Conservation (phyloP, 2,113 vertebrate species). For the Casuarius casuarius region DNA sequence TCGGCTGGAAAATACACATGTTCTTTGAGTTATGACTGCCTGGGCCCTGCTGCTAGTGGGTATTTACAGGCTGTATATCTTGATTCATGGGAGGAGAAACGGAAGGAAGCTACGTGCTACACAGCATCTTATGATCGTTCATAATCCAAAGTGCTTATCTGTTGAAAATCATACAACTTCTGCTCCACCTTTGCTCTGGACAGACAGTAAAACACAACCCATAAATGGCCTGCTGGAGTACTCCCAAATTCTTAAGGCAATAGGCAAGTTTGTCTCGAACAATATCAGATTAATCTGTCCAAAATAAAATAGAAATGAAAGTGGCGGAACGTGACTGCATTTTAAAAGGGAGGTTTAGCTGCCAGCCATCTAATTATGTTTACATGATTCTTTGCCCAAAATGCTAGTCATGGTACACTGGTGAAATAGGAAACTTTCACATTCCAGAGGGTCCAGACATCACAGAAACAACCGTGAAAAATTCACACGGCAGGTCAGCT, state of each 20-base stretch:
- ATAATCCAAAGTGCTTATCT: neutral
- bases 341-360: constrained; percentile 51
- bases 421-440: constrained; percentile 65
- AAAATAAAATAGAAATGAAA: constrained; percentile 49
- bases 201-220: neutral
- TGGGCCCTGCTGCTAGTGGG: neutral
- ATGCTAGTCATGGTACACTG: constrained; percentile 45
- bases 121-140: neutral
- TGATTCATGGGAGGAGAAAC: neutral
- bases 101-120: neutral
- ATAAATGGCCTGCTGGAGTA: neutral
- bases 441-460: constrained; percentile 57
- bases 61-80: neutral
- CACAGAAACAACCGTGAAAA: constrained; percentile 21
- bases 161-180: neutral
- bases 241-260: constrained; percentile 36
- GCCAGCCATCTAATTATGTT: constrained; percentile 46
- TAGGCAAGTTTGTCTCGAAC: neutral
- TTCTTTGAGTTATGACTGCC: neutral
- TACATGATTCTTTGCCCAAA: constrained; percentile 54
- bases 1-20: neutral
- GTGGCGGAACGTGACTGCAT: neutral
- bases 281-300: neutral
- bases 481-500: constrained; percentile 43
- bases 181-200: neutral